Evolutionary conservation across 1,140 invertebrate species (phyloP).

Genomic region (Drosophila willistoni): DNA sequence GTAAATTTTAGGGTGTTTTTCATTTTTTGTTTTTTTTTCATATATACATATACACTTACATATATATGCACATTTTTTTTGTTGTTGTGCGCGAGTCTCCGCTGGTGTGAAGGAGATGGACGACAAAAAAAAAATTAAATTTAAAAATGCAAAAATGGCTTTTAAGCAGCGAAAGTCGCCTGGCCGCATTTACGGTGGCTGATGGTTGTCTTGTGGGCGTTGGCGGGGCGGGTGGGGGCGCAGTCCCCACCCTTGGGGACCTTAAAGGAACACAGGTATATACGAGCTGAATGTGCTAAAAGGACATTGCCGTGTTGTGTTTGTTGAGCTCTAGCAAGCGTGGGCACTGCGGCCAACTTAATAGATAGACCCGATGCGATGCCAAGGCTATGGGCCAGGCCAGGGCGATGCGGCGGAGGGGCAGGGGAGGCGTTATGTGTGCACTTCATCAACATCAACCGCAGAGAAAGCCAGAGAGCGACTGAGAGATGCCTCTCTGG

Average conservation of each 20-base stretch:
- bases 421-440: slow-evolving; percentile 41
- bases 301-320: slow-evolving; percentile 68
- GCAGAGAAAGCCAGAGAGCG: slow-evolving; percentile 58
- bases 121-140: slow-evolving; percentile 64
- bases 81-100: background rate
- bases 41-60: too few species aligned
- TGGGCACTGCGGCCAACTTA: background rate
- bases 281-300: slow-evolving; percentile 60
- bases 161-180: slow-evolving; percentile 74
- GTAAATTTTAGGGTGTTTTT: slow-evolving; percentile 32
- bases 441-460: slow-evolving; percentile 73
- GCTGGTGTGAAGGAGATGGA: background rate
- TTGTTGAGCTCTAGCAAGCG: slow-evolving; percentile 8
- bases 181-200: slow-evolving; percentile 42
- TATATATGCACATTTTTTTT: background rate
- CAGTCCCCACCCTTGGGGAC: slow-evolving; percentile 32
- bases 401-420: background rate
- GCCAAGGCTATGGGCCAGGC: background rate
- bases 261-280: slow-evolving; percentile 21
- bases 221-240: too few species aligned
- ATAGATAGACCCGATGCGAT: background rate
- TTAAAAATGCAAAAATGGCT: slow-evolving; percentile 78
- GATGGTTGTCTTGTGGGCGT: too few species aligned
- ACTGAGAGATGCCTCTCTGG: slow-evolving; percentile 6
- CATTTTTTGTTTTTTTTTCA: background rate